These are phyloP conservation scores for Allenopithecus nigroviridis DNA, from an alignment of 2,797 vertebrate genomes.

Conservation along the genomic window DNA sequence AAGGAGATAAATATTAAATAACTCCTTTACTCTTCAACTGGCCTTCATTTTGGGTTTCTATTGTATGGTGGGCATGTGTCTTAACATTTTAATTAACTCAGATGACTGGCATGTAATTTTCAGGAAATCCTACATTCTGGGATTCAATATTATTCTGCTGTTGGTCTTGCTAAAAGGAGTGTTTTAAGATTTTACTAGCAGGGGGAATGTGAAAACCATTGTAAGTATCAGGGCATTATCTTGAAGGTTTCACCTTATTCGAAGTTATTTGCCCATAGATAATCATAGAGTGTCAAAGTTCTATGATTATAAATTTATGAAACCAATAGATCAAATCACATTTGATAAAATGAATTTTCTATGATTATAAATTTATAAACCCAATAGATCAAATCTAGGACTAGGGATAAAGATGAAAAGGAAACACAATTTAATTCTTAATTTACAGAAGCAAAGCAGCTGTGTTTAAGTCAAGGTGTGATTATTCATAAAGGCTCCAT, in stretches of 20 bases:
- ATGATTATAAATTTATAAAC: not conserved
- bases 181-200: not conserved
- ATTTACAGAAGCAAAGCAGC: not conserved
- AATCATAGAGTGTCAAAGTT: not conserved
- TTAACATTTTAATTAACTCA: not conserved
- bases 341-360: no score
- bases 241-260: not conserved
- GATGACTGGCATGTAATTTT: not conserved
- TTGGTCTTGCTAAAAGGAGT: not conserved
- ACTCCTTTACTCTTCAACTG: not conserved
- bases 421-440: not conserved
- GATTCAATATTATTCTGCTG: not conserved
- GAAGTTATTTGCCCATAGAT: not conserved
- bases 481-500: not conserved
- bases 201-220: not conserved
- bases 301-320: not conserved
- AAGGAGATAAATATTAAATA: not conserved
- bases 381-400: not conserved
- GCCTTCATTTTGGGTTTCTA: not conserved
- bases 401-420: not conserved
- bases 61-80: not conserved
- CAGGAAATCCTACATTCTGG: not conserved
- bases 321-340: not conserved
- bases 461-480: not conserved
- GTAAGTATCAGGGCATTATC: not conserved